Conservation (phyloP, 2,797 vertebrate species). For the Potorous gilbertii region DNA sequence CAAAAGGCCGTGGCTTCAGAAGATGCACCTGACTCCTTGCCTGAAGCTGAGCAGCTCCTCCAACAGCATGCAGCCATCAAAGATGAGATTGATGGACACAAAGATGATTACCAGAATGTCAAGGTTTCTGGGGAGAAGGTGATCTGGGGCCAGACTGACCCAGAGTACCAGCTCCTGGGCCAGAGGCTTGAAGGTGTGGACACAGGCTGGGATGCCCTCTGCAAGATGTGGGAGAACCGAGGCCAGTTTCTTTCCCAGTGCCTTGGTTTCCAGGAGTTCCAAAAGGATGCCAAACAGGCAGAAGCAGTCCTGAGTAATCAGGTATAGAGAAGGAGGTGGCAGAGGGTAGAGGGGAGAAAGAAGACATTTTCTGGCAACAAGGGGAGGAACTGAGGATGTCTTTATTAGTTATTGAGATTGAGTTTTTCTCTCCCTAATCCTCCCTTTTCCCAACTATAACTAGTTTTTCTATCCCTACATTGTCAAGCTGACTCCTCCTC, state of each 20-base stretch:
- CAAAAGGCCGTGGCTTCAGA: conserved; percentile 95
- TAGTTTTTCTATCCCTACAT: background rate
- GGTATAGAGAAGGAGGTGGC: conserved; percentile 83
- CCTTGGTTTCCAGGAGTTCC: conserved; percentile 94
- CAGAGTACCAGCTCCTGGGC: conserved; percentile 92
- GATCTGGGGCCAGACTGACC: conserved; percentile 90
- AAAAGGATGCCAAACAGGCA: conserved; percentile 93
- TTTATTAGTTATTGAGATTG: background rate
- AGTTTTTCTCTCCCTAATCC: background rate
- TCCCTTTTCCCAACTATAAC: background rate
- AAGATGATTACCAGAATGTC: conserved; percentile 87
- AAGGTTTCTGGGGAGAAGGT: conserved; percentile 88
- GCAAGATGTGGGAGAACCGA: conserved; percentile 93
- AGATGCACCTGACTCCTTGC: conserved; percentile 90
- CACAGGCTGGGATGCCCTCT: conserved; percentile 91
- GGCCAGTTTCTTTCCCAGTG: conserved; percentile 91
- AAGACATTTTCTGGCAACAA: background rate
- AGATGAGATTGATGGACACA: conserved; percentile 88
- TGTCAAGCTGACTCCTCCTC: conserved; percentile 11
- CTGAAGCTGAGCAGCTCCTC: conserved; percentile 90
- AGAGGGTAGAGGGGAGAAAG: background rate
- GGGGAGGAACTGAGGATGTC: background rate
- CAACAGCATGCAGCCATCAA: conserved; percentile 88
- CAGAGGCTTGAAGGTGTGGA: conserved; percentile 91
- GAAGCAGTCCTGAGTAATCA: conserved; percentile 95